Evolutionary conservation across 2,113 vertebrate species (phyloP).

Genomic region (Scolopax mira): DNA sequence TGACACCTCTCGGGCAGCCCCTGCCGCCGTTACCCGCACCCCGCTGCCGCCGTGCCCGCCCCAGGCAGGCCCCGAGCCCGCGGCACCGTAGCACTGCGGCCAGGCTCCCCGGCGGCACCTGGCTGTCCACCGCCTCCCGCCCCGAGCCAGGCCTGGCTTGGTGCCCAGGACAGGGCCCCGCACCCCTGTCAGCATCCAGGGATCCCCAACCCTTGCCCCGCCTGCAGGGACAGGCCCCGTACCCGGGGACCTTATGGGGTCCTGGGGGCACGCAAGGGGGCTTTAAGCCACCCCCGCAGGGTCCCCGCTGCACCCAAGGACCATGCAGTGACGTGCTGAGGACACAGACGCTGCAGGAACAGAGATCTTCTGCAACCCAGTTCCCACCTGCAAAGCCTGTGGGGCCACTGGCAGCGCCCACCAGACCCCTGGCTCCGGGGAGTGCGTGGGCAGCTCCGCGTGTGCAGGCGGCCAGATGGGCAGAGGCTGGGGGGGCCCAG

Average conservation of each 20-base stretch:
- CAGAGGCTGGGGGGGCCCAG: background rate
- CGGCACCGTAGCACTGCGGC: no score
- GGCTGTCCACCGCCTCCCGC: background rate
- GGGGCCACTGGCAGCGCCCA: background rate
- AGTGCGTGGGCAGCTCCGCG: background rate
- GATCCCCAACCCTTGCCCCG: background rate
- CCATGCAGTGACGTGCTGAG: rapidly evolving
- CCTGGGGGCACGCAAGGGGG: background rate
- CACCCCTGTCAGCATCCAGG: no score
- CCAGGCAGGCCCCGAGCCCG: background rate
- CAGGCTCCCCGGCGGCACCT: background rate
- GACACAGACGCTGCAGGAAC: background rate
- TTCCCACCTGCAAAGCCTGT: rapidly evolving
- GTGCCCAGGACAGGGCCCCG: background rate
- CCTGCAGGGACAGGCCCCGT: no score
- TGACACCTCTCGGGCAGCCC: background rate
- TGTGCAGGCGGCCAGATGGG: background rate
- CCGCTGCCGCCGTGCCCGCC: background rate
- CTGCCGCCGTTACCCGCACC: background rate
- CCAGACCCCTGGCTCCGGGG: rapidly evolving
- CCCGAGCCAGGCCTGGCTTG: background rate
- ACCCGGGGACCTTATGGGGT: background rate
- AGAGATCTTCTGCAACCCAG: background rate
- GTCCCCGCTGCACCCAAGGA: background rate
- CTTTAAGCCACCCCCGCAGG: background rate